phyloP scores from a whole-genome alignment of 2,113 vertebrate species.

The Labeo catla region DNA sequence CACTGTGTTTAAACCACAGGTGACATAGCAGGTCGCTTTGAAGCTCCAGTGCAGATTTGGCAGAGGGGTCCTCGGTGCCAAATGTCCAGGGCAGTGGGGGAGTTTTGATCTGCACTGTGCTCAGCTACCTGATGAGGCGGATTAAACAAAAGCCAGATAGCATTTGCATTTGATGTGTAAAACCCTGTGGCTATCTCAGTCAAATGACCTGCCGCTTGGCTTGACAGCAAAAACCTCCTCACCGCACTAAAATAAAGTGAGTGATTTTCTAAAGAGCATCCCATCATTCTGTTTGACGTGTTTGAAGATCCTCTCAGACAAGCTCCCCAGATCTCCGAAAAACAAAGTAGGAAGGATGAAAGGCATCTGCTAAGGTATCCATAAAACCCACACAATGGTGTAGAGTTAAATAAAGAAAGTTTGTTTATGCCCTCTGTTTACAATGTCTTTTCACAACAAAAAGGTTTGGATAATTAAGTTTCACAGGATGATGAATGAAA shows the following conservation, averaged over 20 bases:
- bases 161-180: conserved; percentile 66
- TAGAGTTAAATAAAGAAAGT: background rate
- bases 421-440: conserved; percentile 1
- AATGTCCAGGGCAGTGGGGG: conserved; percentile 63
- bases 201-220: conserved; percentile 29
- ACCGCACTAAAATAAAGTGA: conserved; percentile 37
- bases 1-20: conserved; percentile 61
- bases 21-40: conserved; percentile 67
- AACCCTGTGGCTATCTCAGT: conserved; percentile 51
- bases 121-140: conserved; percentile 69
- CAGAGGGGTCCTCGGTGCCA: conserved; percentile 59
- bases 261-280: conserved; percentile 41
- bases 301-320: conserved; percentile 36
- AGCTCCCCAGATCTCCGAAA: background rate
- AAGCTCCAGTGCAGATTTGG: conserved; percentile 63
- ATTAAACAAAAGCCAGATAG: conserved; percentile 69
- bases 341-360: conserved; percentile 8
- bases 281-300: conserved; percentile 37
- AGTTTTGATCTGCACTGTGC: conserved; percentile 65
- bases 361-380: background rate
- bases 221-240: conserved; percentile 4
- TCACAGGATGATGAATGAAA: background rate
- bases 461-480: conserved; percentile 4
- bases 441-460: conserved; percentile 17
- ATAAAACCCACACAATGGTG: conserved; percentile 18